phyloP scores from a whole-genome alignment of 2,113 vertebrate species.

The Dryoscopus gambensis region DNA sequence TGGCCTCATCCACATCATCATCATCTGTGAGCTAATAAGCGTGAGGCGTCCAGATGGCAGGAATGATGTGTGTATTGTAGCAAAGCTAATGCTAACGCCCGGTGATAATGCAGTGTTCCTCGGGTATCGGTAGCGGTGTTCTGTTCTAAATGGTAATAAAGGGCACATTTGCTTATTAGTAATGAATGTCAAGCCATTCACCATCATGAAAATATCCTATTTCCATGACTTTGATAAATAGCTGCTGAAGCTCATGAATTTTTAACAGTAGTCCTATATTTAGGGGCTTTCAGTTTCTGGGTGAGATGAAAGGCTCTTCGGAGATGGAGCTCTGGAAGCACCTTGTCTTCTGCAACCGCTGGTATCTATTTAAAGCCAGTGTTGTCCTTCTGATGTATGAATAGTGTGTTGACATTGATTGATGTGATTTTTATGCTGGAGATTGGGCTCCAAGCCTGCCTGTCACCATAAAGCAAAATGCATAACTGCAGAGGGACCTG shows the following conservation, averaged over 20 bases:
- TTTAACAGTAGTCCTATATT: conserved; percentile 75
- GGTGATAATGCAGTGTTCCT: neutral
- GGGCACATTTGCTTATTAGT: conserved; percentile 47
- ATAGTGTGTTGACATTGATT: conserved; percentile 25
- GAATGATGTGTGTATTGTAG: neutral
- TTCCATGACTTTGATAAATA: conserved; percentile 67
- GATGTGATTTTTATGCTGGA: conserved; percentile 4
- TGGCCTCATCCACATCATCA: neutral
- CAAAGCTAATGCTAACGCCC: neutral
- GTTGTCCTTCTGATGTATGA: conserved; percentile 41
- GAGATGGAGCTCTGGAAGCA: conserved; percentile 33
- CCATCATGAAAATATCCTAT: conserved; percentile 59
- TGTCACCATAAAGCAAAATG: neutral
- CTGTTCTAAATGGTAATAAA: conserved; percentile 50
- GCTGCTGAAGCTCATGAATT: conserved; percentile 65
- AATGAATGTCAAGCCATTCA: conserved; percentile 59
- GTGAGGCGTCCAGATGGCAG: neutral
- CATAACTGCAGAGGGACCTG: neutral
- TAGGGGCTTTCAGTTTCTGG: conserved; percentile 69
- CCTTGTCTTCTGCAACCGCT: conserved; percentile 25
- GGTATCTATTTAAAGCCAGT: conserved; percentile 62
- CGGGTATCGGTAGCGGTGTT: neutral
- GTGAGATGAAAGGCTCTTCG: conserved; percentile 59
- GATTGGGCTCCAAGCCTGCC: conserved; percentile 14
- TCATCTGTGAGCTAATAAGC: neutral